Evolutionary conservation across 2,113 vertebrate genomes (phyloP).

Genomic region (Syngnathus scovelli): DNA sequence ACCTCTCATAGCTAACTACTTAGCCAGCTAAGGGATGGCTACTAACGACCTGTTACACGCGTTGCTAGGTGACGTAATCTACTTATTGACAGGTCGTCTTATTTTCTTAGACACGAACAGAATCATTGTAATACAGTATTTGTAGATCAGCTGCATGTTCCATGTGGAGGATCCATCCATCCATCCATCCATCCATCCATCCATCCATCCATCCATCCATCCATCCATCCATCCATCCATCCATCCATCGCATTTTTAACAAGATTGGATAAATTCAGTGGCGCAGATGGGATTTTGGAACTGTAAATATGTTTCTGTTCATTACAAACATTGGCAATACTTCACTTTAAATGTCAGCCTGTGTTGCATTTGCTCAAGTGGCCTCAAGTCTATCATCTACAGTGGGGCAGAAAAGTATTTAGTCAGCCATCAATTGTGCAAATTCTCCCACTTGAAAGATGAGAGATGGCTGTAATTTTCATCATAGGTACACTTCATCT

Average conservation of each 20-base stretch:
- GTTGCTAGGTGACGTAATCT: neutral
- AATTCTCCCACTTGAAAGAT: too few relatives aligned
- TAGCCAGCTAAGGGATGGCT: constrained; percentile 2
- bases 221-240: too few relatives aligned
- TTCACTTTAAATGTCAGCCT: neutral
- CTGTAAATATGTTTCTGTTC: too few relatives aligned
- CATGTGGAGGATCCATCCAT: neutral
- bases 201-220: too few relatives aligned
- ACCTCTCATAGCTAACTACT: neutral
- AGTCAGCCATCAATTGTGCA: too few relatives aligned
- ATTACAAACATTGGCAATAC: too few relatives aligned
- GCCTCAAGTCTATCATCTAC: too few relatives aligned
- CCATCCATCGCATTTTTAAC: neutral
- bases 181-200: neutral
- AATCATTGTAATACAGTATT: neutral
- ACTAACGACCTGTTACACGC: neutral
- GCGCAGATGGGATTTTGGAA: too few relatives aligned
- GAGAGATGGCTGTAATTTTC: too few relatives aligned
- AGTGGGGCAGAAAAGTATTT: too few relatives aligned
- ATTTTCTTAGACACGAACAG: neutral
- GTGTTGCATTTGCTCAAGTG: too few relatives aligned
- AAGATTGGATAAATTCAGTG: neutral
- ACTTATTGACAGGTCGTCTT: neutral
- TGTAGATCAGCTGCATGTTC: neutral
- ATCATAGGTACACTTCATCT: too few relatives aligned